Percentiles rank a stretch among this genome's conserved stretches.
Evolutionary conservation across 2,797 vertebrate genomes (phyloP).

Genomic region (Orestias chungarensis): DNA sequence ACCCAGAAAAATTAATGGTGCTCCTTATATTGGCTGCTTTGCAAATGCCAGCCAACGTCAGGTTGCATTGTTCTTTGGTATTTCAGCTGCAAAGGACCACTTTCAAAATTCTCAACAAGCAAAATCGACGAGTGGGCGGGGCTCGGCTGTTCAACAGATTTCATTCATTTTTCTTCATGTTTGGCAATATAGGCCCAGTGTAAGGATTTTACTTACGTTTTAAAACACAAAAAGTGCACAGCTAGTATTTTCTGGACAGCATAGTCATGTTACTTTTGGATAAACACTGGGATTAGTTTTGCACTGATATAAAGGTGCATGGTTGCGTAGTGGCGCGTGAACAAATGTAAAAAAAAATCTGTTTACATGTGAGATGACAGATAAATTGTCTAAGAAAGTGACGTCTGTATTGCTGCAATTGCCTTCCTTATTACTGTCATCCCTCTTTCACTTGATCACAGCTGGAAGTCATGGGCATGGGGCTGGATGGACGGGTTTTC

Average conservation of each 20-base stretch:
- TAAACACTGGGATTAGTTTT: no score
- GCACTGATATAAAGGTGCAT: neutral
- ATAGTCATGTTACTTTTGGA: neutral
- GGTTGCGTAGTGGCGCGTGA: neutral
- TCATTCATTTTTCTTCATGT: neutral
- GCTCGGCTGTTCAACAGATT: neutral
- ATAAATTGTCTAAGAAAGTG: constrained; percentile 34
- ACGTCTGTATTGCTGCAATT: constrained; percentile 40
- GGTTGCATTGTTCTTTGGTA: neutral
- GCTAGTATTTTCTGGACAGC: neutral
- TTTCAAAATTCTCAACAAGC: neutral
- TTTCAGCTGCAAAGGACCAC: neutral
- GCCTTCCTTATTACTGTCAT: constrained; percentile 29
- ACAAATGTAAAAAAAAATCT: constrained; percentile 11
- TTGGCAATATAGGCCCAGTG: neutral
- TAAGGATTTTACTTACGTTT: neutral
- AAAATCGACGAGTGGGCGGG: neutral
- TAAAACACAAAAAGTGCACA: neutral
- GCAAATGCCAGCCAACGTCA: neutral
- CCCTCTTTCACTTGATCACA: constrained; percentile 49
- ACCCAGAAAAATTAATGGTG: no score
- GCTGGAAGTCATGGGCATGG: constrained; percentile 58
- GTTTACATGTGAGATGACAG: constrained; percentile 19
- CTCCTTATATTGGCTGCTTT: no score
- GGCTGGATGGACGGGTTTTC: constrained; percentile 68